Conservation (phyloP, 2,888 invertebrate species). For the Noctuana brunneofusca region DNA sequence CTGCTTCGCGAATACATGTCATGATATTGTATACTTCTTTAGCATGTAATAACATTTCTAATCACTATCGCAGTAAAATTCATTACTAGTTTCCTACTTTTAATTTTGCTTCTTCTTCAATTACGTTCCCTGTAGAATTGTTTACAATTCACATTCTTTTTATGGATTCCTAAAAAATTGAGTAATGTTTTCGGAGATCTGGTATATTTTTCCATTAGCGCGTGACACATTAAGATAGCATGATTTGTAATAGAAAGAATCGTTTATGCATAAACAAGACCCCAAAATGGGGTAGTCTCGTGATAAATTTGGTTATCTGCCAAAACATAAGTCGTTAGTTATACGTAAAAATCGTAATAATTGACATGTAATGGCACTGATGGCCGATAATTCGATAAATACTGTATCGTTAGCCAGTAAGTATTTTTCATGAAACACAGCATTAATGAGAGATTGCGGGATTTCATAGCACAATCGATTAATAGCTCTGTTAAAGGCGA, state of each 20-base stretch:
- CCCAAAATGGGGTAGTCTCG: constrained; percentile 50
- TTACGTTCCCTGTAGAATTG: background rate
- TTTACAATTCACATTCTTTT: constrained; percentile 1
- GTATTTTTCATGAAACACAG: too few species aligned
- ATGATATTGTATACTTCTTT: too few species aligned
- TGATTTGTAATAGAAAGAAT: constrained; percentile 26
- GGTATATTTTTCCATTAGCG: constrained; percentile 1
- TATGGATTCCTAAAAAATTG: background rate
- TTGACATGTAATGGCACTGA: constrained; percentile 19
- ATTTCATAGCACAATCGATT: too few species aligned
- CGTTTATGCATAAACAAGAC: constrained; percentile 38
- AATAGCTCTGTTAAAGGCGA: background rate
- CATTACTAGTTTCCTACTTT: too few species aligned
- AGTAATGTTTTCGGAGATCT: background rate
- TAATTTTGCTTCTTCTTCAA: too few species aligned
- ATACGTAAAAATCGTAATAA: constrained; percentile 3
- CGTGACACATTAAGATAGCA: constrained; percentile 14
- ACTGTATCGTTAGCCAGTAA: constrained; percentile 36
- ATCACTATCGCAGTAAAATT: too few species aligned
- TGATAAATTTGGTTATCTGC: constrained; percentile 58
- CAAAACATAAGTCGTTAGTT: constrained; percentile 43
- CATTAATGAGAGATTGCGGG: too few species aligned
- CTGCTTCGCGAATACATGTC: too few species aligned
- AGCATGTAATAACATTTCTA: too few species aligned
- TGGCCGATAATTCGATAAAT: constrained; percentile 44